These are phyloP conservation scores for Orchestia grillus DNA, from an alignment of 1,140 invertebrate species.

Conservation along the genomic window DNA sequence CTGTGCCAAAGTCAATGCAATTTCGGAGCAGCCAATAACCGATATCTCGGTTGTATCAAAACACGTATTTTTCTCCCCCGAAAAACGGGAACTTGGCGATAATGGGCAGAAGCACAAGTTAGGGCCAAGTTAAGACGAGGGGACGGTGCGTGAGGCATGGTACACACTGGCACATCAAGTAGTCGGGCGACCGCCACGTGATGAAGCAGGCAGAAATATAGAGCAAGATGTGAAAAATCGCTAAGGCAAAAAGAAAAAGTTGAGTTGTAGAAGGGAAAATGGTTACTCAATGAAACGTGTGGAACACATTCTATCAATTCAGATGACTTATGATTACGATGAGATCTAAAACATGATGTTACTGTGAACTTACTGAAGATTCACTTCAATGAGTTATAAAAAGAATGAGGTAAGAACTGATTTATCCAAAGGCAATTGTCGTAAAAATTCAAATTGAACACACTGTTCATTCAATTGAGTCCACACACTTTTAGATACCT, in stretches of 20 bases:
- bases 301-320: no score
- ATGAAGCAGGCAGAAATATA: no score
- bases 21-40: conserved; percentile 38
- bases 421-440: neutral
- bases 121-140: conserved; percentile 15
- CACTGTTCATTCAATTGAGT: no score
- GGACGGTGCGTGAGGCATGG: neutral
- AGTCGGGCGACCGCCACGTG: neutral
- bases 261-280: no score
- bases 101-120: conserved; percentile 36
- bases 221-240: no score
- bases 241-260: no score
- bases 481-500: neutral
- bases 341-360: no score
- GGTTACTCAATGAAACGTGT: no score
- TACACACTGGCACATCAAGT: neutral
- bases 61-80: neutral
- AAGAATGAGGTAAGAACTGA: neutral
- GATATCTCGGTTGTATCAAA: conserved; percentile 42
- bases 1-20: conserved; percentile 24
- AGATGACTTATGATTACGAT: no score
- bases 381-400: no score
- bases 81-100: conserved; percentile 48
- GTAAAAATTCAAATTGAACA: no score
- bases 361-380: no score